Evolutionary conservation across 2,113 vertebrate species (phyloP), one percentile per base, ranked within the genome.

Genomic region (Sarotherodon lohbergeri): DNA sequence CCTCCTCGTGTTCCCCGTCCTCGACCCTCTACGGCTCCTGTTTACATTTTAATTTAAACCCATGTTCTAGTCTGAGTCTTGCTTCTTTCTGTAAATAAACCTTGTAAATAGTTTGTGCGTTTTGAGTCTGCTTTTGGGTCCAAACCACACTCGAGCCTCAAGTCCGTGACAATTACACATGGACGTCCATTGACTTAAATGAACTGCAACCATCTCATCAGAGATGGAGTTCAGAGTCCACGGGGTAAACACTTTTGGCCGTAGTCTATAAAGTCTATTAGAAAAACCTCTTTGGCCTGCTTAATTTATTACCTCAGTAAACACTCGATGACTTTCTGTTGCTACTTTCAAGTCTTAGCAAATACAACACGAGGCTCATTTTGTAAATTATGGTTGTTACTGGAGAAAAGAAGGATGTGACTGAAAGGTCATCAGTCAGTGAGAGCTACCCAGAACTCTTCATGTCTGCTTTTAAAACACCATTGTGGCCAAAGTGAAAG

Each of bases 171-270:
- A 36, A 5, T 14, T 46, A 14, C 13, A 46, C 43, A 14, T 46
- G 13, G 43, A 13, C 13, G 5, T 46, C 43, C 13, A 46, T 46
- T 12, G 5, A 14, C 32, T 3, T 66, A 0, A 66, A 66, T 22
- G 10, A 22, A 39, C 34, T 22, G 61, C 34, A 39, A 2, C 63
- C 19, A 41, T 68, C 34, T 22, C 34, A 12, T 22, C 19, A 22
- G 34, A 8, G 63, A 34, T 19, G 57, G 29, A 34, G 16, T 9
- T 14, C 56, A 29, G 57, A 61, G 59, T 1, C 19, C 63, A 5
- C 1, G 1, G 0, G 34, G 11, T 41, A 3, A 68, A 68, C 34
- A 41, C 63, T 41, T 66, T n/a, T 22, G 1, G 19, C 3, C 1
- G 3, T 68, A 68, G 16, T 36, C 59, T 34, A 4, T 39, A 6